phyloP scores from a whole-genome alignment of 2,888 invertebrate species.

The Cenopis cana region DNA sequence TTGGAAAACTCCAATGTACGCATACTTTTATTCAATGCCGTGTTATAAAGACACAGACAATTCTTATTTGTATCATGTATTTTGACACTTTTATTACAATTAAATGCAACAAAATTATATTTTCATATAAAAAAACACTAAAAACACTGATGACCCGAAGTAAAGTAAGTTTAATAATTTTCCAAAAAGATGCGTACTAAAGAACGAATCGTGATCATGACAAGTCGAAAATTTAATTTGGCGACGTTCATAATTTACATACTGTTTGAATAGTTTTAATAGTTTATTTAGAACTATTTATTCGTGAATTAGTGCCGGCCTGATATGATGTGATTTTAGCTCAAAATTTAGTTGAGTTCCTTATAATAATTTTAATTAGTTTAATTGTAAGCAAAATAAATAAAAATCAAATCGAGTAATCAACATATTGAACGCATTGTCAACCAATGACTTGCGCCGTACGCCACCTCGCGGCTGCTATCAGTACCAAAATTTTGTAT shows the following conservation, averaged over 20 bases:
- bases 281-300: neutral
- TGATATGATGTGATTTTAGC: too few species aligned
- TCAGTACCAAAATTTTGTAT: conserved; percentile 83
- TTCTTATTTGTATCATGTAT: neutral
- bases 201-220: conserved; percentile 48
- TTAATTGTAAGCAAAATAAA: neutral
- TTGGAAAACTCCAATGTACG: conserved; percentile 20
- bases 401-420: conserved; percentile 6
- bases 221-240: conserved; percentile 47
- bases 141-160: too few species aligned
- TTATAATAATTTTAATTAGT: neutral
- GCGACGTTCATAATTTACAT: conserved; percentile 54
- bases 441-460: conserved; percentile 52
- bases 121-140: too few species aligned
- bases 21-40: neutral
- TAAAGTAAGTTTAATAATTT: too few species aligned
- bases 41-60: too few species aligned
- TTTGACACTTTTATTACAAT: neutral
- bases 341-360: too few species aligned
- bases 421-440: conserved; percentile 58
- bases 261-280: neutral
- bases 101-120: neutral
- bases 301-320: too few species aligned
- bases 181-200: conserved; percentile 40
- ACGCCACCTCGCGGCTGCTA: conserved; percentile 65